Base-by-base conservation (phyloP, 2,888 invertebrate species). In the Heliconius ismenius region DNA sequence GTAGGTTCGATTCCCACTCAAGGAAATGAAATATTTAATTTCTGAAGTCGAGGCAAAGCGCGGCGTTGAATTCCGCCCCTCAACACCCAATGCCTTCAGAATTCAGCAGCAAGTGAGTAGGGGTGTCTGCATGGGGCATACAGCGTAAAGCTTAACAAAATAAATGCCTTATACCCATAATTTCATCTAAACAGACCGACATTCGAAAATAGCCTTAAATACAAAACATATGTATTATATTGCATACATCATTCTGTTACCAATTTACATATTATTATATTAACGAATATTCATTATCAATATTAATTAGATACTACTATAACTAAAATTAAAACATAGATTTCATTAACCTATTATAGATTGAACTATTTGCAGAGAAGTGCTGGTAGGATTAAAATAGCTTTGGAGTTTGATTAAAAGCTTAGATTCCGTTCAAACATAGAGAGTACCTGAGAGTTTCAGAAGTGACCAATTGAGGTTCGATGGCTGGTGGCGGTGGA, bases 381-480 rank as follows among this genome's bases (percentile, higher is more conserved):
- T 39, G 39, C 39, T 11, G n/a, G 36, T n/a, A 65, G 63, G 11
- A n/a, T 39, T 67, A 39, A 67, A 67, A 39, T 67, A 67, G 39
- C 36, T 39, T 67, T 39, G 24, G 15, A 67, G 24, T 24, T 67
- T 39, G 39, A 58, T 58, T n/a, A 58, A 58, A 58, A 54, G 54
- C 54, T 58, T 58, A 28, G 54, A n/a, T 70, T 49, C 11, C 4
- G 54, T 32, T n/a, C 54, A 65, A 64, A 7, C 49, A 49, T 43
- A 39, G 39, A 68, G 54, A n/a, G 81, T 85, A 93, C 83, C 96
- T 95, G 74, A 97, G 88, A n/a, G 96, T 96, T 89, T 97, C 97
- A 21, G 97, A 96, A 21, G 97, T 97, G 75, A 97, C 95, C 79
- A 95, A 92, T 87, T 96, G 92, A 4, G 94, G 91, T 79, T 92